phyloP scores from a whole-genome alignment of 2,888 invertebrate species.

The Hydraecia micacea region DNA sequence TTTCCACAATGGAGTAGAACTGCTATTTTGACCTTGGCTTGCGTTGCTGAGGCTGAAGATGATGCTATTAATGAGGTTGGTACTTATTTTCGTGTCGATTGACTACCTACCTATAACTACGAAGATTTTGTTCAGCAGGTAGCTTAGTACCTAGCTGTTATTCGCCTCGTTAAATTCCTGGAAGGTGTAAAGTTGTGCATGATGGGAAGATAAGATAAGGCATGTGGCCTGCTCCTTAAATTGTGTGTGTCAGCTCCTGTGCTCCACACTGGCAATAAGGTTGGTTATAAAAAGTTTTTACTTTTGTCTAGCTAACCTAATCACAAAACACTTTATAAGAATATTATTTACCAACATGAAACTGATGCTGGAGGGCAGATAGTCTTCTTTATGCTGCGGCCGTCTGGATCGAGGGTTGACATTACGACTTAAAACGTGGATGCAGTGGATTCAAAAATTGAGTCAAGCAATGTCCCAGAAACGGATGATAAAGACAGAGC shows the following conservation, averaged over 20 bases:
- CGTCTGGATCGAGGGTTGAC: background rate
- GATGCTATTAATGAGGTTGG: slow-evolving; percentile 69
- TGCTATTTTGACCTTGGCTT: slow-evolving; percentile 78
- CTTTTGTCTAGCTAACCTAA: background rate
- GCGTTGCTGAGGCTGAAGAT: slow-evolving; percentile 66
- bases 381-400: background rate
- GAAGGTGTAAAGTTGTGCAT: background rate
- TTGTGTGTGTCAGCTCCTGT: background rate
- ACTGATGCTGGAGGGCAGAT: background rate
- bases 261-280: background rate
- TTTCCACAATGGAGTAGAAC: slow-evolving; percentile 85
- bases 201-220: background rate
- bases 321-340: background rate
- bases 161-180: background rate
- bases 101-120: too few relatives aligned
- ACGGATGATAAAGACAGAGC: background rate
- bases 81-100: slow-evolving; percentile 6
- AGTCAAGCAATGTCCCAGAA: background rate
- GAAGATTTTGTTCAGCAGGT: background rate
- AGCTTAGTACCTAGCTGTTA: background rate
- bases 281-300: background rate
- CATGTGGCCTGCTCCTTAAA: background rate
- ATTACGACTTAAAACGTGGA: too few relatives aligned
- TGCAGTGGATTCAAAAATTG: background rate
- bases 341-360: background rate